Percentiles rank a stretch among this genome's conserved stretches.
These are phyloP conservation scores for Isaurus tuberculatus DNA, from an alignment of 92 coral and sea anemone species.

Conservation along the genomic window DNA sequence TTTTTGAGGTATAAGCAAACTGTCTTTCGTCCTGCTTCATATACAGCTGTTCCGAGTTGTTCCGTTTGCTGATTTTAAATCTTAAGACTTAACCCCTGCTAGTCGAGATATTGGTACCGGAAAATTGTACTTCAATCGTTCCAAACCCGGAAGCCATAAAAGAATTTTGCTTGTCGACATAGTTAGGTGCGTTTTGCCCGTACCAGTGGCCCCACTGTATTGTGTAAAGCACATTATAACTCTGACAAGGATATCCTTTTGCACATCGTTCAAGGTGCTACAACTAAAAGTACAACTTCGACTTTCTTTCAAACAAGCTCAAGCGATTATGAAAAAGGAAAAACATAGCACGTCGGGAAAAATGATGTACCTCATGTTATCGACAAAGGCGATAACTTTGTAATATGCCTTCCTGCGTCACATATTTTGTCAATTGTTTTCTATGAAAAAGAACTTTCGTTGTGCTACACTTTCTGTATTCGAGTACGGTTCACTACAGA, in stretches of 20 bases:
- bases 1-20: slow-evolving; percentile 23
- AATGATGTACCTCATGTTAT: slow-evolving; percentile 23
- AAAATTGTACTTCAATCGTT: slow-evolving; percentile 26
- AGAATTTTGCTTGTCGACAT: slow-evolving; percentile 1
- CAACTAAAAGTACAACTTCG: slow-evolving; percentile 31
- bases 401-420: slow-evolving; percentile 15
- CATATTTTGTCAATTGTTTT: slow-evolving; percentile 26
- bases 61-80: slow-evolving; percentile 27
- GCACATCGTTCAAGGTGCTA: slow-evolving; percentile 29
- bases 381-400: slow-evolving; percentile 35
- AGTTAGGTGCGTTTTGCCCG: slow-evolving; percentile 31
- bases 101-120: slow-evolving; percentile 22
- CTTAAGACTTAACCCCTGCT: neutral
- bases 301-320: slow-evolving; percentile 30
- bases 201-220: slow-evolving; percentile 26
- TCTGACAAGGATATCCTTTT: slow-evolving; percentile 24
- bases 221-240: slow-evolving; percentile 12
- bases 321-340: slow-evolving; percentile 30
- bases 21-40: slow-evolving; percentile 27
- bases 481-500: neutral
- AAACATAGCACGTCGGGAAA: slow-evolving; percentile 15
- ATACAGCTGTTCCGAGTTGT: slow-evolving; percentile 25
- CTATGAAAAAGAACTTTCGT: slow-evolving; percentile 31
- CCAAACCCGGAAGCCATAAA: slow-evolving; percentile 31
- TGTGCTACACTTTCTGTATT: slow-evolving; percentile 30